A percentile compares a stretch with the other conserved stretches of the same genome.
Conservation (phyloP, 2,797 vertebrate genomes). For the Cichlasoma orientale region DNA sequence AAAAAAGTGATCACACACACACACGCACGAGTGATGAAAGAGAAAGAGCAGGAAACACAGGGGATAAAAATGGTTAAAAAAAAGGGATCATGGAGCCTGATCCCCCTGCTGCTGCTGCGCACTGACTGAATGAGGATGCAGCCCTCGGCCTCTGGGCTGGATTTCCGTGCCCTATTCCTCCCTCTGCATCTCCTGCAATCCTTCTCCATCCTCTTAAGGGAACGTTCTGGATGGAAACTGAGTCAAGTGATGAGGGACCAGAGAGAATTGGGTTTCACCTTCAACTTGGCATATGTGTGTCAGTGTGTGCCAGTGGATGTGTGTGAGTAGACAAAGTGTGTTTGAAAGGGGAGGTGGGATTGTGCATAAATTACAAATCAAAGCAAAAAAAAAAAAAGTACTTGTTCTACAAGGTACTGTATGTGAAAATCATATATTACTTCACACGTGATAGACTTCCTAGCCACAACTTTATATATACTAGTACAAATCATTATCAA, state of each 20-base stretch:
- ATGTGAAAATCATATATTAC: not conserved
- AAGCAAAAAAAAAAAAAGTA: constrained; percentile 5
- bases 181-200: constrained; percentile 36
- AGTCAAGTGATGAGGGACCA: constrained; percentile 67
- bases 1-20: not conserved
- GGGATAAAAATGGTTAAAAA: constrained; percentile 14
- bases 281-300: constrained; percentile 67
- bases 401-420: not conserved
- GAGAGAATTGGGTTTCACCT: constrained; percentile 64
- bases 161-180: constrained; percentile 34
- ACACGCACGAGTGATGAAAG: not conserved
- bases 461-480: not conserved
- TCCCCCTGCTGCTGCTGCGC: not conserved
- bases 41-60: not conserved
- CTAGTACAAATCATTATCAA: not conserved
- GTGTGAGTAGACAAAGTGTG: not conserved
- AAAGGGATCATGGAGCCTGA: constrained; percentile 14
- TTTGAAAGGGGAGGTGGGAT: constrained; percentile 23
- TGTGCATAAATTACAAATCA: constrained; percentile 46
- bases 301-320: constrained; percentile 40
- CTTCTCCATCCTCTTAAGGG: constrained; percentile 56
- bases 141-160: constrained; percentile 45
- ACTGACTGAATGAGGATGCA: constrained; percentile 64
- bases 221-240: constrained; percentile 57
- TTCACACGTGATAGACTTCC: not conserved